Evolutionary conservation across 2,888 invertebrate species (phyloP).

Genomic region (Nowickia ferox): DNA sequence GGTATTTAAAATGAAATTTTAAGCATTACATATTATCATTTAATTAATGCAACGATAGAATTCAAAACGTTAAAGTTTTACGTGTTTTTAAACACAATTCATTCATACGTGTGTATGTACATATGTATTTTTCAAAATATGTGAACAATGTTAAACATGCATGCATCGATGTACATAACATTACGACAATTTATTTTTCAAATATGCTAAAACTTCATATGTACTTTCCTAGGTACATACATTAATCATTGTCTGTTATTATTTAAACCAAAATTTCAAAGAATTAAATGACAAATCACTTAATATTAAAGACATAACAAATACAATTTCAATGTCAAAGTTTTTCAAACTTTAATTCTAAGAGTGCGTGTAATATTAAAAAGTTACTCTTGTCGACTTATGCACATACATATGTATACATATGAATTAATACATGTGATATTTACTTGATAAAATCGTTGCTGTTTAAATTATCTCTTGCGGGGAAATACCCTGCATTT

Average conservation of each 20-base stretch:
- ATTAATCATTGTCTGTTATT: background rate
- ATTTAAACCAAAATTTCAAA: background rate
- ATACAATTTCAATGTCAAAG: conserved; percentile 43
- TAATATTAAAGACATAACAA: conserved; percentile 17
- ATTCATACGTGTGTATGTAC: too few relatives aligned
- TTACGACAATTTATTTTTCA: too few relatives aligned
- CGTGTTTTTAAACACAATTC: too few relatives aligned
- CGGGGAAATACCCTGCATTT: conserved; percentile 51
- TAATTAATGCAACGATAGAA: conserved; percentile 8
- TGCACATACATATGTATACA: too few relatives aligned
- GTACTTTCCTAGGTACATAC: background rate
- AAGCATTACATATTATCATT: background rate
- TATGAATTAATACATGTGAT: conserved; percentile 10
- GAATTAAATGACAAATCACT: background rate
- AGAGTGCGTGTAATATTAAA: conserved; percentile 36
- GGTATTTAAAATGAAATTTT: conserved; percentile 29
- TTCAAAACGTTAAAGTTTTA: too few relatives aligned
- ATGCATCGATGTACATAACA: too few relatives aligned
- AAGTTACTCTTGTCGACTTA: background rate
- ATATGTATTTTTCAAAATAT: too few relatives aligned
- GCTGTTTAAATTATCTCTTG: background rate
- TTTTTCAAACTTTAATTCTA: conserved; percentile 8
- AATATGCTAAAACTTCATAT: too few relatives aligned
- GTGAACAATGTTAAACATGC: too few relatives aligned
- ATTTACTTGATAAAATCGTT: background rate